Evolutionary conservation across 2,888 invertebrate genomes (phyloP).

Genomic region (Scrobipalpa costella): DNA sequence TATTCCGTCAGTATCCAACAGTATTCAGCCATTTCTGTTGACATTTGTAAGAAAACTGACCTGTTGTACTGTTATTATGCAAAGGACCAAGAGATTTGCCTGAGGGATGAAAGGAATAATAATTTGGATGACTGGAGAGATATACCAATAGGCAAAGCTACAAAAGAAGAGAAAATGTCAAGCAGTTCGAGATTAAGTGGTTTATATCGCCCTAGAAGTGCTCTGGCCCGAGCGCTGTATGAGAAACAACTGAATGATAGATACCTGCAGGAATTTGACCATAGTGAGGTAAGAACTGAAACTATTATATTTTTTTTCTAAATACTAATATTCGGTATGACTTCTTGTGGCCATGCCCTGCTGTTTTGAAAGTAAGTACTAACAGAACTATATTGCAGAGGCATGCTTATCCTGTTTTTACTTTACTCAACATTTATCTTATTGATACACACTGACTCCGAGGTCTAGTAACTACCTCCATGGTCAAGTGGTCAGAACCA

Average conservation of each 20-base stretch:
- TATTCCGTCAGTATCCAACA: conserved; percentile 38
- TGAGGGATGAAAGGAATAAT: conserved; percentile 44
- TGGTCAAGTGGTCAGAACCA: too few relatives aligned
- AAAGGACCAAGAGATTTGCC: conserved; percentile 55
- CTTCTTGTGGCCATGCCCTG: neutral
- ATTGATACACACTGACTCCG: too few relatives aligned
- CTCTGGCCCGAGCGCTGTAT: conserved; percentile 86
- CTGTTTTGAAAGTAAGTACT: neutral
- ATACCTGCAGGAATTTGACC: conserved; percentile 84
- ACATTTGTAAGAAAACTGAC: conserved; percentile 48
- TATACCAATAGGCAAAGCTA: conserved; percentile 37
- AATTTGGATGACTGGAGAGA: conserved; percentile 34
- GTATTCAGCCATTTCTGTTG: conserved; percentile 38
- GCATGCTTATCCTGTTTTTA: too few relatives aligned
- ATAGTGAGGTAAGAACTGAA: conserved; percentile 81
- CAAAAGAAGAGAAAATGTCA: conserved; percentile 53
- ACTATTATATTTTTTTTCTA: conserved; percentile 38
- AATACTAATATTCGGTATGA: neutral
- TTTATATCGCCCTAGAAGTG: conserved; percentile 85
- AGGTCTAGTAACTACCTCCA: too few relatives aligned
- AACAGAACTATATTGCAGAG: too few relatives aligned
- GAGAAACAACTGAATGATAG: conserved; percentile 87
- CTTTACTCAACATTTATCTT: too few relatives aligned
- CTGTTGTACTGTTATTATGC: conserved; percentile 54
- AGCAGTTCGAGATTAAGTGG: conserved; percentile 60